A percentile compares a stretch with the other conserved stretches of the same genome.
These are phyloP conservation scores for Metridium senile DNA, from an alignment of 92 coral and sea anemone species.

Conservation along the genomic window DNA sequence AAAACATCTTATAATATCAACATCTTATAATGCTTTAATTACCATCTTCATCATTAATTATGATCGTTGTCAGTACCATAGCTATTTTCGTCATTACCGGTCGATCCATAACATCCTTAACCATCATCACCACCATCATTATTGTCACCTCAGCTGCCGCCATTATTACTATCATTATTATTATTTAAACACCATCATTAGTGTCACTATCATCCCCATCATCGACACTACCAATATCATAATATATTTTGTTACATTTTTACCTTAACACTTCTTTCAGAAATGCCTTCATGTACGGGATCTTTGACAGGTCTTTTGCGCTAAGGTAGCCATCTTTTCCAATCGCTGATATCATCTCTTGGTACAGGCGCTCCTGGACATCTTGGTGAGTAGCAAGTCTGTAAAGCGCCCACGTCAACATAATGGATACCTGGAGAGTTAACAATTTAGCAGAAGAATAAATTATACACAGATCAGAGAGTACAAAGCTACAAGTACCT, in stretches of 20 bases:
- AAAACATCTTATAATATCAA: not conserved
- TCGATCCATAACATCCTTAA: too few species aligned
- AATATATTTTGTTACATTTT: too few species aligned
- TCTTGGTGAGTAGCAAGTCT: conserved; percentile 34
- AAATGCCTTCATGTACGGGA: conserved; percentile 66
- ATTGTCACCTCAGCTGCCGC: too few species aligned
- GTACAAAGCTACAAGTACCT: too few species aligned
- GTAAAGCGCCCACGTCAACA: conserved; percentile 65
- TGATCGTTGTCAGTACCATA: not conserved
- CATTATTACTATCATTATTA: too few species aligned
- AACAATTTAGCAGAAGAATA: not conserved
- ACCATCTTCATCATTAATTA: not conserved
- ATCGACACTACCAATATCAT: too few species aligned
- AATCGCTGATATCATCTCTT: conserved; percentile 41
- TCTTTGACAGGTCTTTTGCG: conserved; percentile 38
- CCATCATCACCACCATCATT: too few species aligned
- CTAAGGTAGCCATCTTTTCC: conserved; percentile 61
- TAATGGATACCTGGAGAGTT: conserved; percentile 44
- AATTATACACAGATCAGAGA: too few species aligned
- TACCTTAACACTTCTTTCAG: conserved; percentile 74
- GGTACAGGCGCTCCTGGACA: conserved; percentile 57
- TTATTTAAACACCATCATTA: too few species aligned
- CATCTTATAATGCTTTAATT: not conserved
- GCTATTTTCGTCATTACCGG: too few species aligned
- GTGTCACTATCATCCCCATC: not conserved